Evolutionary conservation across 64 coral and sea anemone genomes (phyloP), one percentile per base, ranked within the genome.

Genomic region (Cladopsammia gracilis): DNA sequence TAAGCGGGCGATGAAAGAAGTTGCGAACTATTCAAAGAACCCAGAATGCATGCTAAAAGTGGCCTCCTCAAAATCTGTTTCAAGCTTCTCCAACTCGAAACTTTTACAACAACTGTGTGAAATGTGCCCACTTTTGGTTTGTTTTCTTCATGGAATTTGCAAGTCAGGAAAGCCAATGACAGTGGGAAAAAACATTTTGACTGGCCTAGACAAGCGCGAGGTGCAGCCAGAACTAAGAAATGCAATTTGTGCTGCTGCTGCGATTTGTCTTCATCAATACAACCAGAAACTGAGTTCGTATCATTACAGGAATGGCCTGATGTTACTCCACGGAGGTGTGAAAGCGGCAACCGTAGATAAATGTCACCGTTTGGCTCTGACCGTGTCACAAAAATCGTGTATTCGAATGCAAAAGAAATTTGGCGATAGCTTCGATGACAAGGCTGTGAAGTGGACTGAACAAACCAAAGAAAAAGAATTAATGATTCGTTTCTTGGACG

Each of bases 271-370:
- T 18, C 25, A 77, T 4, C 75, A 51, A 8, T 77, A 77, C 52
- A 77, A 77, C n/a, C 75, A 51, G 44, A 16, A 77, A 8, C 43
- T 77, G 24, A 51, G 46, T 44, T 34, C 75, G 4, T 48, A 6
- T 49, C 75, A 77, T 16, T 77, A 77, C 46, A 77, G 75, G 48
- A 77, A 18, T 77, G 13, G 45, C n/a, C 48, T 77, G 75, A n/a
- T 53, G 51, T 53, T 53, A 53, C 10, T 53, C 4, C 4, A 53
- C 10, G 51, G 51, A 5, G 51, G 51, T 4, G 51, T 10, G 51
- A 53, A 53, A 10, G 51, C 51, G 10, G 4, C 10, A 5, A 53
- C 51, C 51, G 4, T 53, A 10, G 4, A 53, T 5, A 4, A 10
- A 53, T 53, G 51, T 53, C 4, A 4, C 10, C 4, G 51, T 53